phyloP scores from a whole-genome alignment of 2,888 invertebrate genomes.

The Coecobrya sp. region DNA sequence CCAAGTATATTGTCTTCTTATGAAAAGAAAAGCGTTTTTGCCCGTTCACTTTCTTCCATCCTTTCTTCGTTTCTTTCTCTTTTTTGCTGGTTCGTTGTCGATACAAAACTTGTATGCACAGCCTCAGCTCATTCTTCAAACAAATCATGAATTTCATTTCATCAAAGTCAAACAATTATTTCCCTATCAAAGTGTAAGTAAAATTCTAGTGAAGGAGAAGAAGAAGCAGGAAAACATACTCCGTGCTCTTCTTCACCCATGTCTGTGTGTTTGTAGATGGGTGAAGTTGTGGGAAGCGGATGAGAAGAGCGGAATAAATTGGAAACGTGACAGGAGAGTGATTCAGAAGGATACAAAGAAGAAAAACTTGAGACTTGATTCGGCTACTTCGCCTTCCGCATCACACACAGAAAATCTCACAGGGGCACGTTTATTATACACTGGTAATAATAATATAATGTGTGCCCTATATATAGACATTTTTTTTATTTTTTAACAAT shows the following conservation, averaged over 20 bases:
- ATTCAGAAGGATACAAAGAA: constrained; percentile 77
- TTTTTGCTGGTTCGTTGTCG: constrained; percentile 22
- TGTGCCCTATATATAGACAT: neutral
- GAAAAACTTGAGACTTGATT: constrained; percentile 72
- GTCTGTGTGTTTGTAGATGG: constrained; percentile 61
- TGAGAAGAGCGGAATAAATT: constrained; percentile 80
- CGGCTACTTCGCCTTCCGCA: constrained; percentile 55
- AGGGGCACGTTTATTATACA: constrained; percentile 37
- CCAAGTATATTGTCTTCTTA: neutral
- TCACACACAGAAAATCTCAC: constrained; percentile 25
- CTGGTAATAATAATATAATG: constrained; percentile 20
- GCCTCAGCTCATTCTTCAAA: constrained; percentile 78
- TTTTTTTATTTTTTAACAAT: constrained; percentile 30
- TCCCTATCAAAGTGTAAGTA: constrained; percentile 81
- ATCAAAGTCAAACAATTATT: constrained; percentile 82
- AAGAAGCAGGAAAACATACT: constrained; percentile 7
- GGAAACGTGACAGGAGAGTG: constrained; percentile 81
- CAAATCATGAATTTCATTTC: constrained; percentile 81
- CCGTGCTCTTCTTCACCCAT: constrained; percentile 17
- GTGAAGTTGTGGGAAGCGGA: constrained; percentile 79
- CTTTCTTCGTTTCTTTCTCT: constrained; percentile 3
- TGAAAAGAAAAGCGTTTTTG: neutral
- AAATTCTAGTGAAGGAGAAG: constrained; percentile 52
- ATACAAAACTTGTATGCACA: constrained; percentile 68
- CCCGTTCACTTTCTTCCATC: neutral